These are phyloP conservation scores for Lasioglossum malachurum DNA, from an alignment of 2,888 invertebrate genomes.

Conservation along the genomic window DNA sequence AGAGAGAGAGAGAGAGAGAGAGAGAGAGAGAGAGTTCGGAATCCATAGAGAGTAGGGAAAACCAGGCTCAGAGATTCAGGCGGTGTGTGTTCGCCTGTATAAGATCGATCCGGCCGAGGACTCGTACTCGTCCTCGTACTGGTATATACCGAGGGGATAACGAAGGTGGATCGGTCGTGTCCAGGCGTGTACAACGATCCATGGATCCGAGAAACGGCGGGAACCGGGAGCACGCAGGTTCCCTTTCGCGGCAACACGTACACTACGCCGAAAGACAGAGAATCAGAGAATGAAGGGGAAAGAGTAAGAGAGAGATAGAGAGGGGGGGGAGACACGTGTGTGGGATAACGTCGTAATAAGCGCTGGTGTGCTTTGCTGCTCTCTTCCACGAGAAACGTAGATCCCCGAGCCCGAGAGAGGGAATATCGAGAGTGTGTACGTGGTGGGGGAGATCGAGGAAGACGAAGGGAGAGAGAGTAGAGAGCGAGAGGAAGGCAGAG, in stretches of 20 bases:
- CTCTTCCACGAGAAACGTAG: slow-evolving; percentile 8
- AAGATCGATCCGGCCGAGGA: slow-evolving; percentile 25
- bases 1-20: no score
- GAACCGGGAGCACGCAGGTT: slow-evolving; percentile 28
- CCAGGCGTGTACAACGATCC: slow-evolving; percentile 2
- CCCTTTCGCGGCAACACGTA: slow-evolving; percentile 24
- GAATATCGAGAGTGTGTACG: slow-evolving; percentile 3
- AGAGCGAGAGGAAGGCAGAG: neutral
- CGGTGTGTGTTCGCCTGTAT: neutral
- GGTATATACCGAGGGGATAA: slow-evolving; percentile 1
- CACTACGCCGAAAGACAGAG: neutral
- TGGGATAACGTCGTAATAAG: slow-evolving; percentile 42
- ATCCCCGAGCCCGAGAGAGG: neutral
- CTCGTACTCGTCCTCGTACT: no score
- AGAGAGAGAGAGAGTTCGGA: neutral
- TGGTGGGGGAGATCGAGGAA: neutral
- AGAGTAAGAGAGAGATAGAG: neutral
- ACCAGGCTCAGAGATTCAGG: neutral
- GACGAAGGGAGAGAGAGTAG: neutral
- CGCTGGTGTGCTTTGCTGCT: slow-evolving; percentile 33
- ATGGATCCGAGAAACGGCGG: slow-evolving; percentile 21
- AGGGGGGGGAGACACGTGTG: no score
- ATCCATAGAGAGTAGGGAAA: slow-evolving; percentile 4
- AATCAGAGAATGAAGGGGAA: neutral
- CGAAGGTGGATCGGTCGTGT: slow-evolving; percentile 13